These are phyloP conservation scores for Meghimatium bilineatum DNA, from an alignment of 2,888 invertebrate genomes.

Conservation along the genomic window DNA sequence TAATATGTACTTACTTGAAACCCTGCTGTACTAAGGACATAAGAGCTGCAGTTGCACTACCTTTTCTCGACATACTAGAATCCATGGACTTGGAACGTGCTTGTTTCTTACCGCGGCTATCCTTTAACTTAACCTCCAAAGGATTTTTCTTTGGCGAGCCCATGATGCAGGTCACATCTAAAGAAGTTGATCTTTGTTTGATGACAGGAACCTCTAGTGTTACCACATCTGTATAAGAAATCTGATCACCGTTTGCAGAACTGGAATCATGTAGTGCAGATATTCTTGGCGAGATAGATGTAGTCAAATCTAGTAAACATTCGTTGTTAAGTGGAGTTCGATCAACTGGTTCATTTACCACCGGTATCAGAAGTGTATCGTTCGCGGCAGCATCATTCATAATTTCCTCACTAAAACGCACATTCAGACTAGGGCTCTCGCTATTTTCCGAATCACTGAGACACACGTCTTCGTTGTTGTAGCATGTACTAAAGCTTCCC, in stretches of 20 bases:
- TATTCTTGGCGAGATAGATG: not conserved
- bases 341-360: not conserved
- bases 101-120: constrained; percentile 56
- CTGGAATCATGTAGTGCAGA: constrained; percentile 34
- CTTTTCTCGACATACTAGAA: constrained; percentile 67
- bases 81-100: constrained; percentile 71
- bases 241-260: constrained; percentile 31
- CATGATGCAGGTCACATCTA: constrained; percentile 65
- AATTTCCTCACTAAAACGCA: constrained; percentile 1
- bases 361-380: not conserved
- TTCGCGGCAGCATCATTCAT: not conserved
- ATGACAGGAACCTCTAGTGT: constrained; percentile 70
- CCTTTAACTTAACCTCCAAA: constrained; percentile 58
- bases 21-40: constrained; percentile 45
- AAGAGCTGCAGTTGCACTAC: constrained; percentile 59
- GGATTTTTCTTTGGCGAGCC: constrained; percentile 51
- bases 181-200: constrained; percentile 70
- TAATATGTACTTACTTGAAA: constrained; percentile 47
- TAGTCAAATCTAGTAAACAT: constrained; percentile 23
- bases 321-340: constrained; percentile 40
- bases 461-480: constrained; percentile 34
- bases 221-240: constrained; percentile 63
- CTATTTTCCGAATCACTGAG: constrained; percentile 48
- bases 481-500: constrained; percentile 21
- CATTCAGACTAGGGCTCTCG: constrained; percentile 49